Evolutionary conservation across 2,888 invertebrate genomes (phyloP), one percentile per base, ranked within the genome.

Genomic region (Cybosia mesomella): DNA sequence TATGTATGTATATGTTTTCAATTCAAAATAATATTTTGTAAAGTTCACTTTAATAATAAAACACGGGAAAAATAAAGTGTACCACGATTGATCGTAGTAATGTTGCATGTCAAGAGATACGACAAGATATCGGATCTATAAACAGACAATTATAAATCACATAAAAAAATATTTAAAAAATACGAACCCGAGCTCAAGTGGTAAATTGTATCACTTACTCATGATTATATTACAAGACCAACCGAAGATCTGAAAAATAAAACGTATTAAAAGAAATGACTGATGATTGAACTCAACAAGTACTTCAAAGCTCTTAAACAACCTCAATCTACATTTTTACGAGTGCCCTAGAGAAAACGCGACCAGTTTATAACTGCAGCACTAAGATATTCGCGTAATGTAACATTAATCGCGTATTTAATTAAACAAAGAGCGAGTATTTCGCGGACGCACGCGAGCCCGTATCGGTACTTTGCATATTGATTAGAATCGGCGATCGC

Each of bases 381-480:
- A 76, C 80, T 83, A 85, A 85, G 80, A 85, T 83, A 83, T 76
- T 72, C 70, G 67, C 66, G 79, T 85, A 86, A 87, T 86, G 86
- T 79, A 79, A 83, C 84, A 86, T 86, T 86, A 87, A 86, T 85
- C 84, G 82, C 72, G 66, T 69, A 77, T 83, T 84, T 85, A 84
- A 85, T 84, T 84, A 83, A 84, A 85, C 84, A 81, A 81, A 81
- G 80, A 81, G 76, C 72, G 74, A 77, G 77, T 82, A 79, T 81
- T 79, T 81, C 75, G 79, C 77, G 77, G 77, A 62, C 79, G 77
- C 83, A 85, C 83, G 82, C 83, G 81, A 84, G 81, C 73, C 64
- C 64, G 76, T 76, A 85, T 83, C 80, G 80, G 72, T 73, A 79
- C 82, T 89, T 90, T 89, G 90, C 91, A 91, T 91, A 89, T 90